phyloP scores from a whole-genome alignment of 2,113 vertebrate species.

The Numenius arquata region DNA sequence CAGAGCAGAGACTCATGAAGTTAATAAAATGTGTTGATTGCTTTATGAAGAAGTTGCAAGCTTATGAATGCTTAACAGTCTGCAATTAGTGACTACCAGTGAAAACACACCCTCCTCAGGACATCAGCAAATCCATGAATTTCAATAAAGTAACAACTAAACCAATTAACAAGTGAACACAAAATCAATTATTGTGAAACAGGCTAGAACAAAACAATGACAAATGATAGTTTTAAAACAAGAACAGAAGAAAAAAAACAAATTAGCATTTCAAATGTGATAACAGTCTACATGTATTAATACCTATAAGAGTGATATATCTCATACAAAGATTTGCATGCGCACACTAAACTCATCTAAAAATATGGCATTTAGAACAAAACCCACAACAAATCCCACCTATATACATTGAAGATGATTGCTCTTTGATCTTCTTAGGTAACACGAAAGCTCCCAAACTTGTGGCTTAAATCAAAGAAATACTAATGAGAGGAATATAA shows the following conservation, averaged over 20 bases:
- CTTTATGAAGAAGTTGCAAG: conserved; percentile 44
- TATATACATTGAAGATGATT: neutral
- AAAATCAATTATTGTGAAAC: conserved; percentile 51
- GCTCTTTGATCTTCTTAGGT: neutral
- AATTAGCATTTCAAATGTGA: neutral
- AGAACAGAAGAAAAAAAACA: neutral
- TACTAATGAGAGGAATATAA: neutral
- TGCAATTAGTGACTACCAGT: conserved; percentile 34
- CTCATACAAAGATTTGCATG: neutral
- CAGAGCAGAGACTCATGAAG: neutral
- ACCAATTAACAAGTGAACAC: conserved; percentile 51
- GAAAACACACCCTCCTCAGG: conserved; percentile 38
- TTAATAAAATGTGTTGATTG: conserved; percentile 57
- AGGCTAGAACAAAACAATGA: conserved; percentile 32
- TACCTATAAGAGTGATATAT: neutral
- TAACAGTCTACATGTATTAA: neutral
- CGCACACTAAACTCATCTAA: neutral
- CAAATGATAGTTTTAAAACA: neutral
- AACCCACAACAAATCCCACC: neutral
- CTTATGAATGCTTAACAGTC: conserved; percentile 39
- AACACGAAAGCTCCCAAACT: neutral
- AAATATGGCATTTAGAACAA: neutral
- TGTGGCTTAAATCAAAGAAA: neutral
- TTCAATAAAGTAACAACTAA: conserved; percentile 53
- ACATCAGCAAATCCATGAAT: conserved; percentile 54